Evolutionary conservation across 2,113 vertebrate genomes (phyloP).

Genomic region (Alethe castanea): DNA sequence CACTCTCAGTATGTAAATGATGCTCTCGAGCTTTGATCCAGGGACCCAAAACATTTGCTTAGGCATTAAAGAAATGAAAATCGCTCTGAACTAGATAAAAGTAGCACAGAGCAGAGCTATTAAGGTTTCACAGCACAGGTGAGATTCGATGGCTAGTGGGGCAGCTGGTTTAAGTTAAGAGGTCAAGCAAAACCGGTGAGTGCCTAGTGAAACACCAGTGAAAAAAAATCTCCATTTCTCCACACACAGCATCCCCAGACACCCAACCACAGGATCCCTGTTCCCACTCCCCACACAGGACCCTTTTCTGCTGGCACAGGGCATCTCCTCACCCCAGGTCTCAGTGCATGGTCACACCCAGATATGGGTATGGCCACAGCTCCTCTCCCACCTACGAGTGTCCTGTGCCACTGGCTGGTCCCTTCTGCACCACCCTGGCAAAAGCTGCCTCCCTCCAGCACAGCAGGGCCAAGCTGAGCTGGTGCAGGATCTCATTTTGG

Average conservation of each 20-base stretch:
- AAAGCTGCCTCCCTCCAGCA: background rate
- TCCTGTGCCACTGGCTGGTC: background rate
- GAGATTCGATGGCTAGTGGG: accelerated
- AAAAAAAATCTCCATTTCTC: background rate
- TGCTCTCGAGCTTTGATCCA: background rate
- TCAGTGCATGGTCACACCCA: accelerated
- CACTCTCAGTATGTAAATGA: background rate
- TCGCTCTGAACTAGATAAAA: accelerated
- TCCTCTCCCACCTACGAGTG: background rate
- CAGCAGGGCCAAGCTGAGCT: background rate
- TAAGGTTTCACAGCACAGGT: background rate
- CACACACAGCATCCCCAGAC: background rate
- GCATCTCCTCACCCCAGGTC: background rate
- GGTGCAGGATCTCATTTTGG: background rate
- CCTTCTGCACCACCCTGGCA: background rate
- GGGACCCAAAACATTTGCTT: background rate
- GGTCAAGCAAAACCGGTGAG: background rate
- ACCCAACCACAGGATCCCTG: accelerated
- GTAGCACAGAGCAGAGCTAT: background rate
- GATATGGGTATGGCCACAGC: background rate
- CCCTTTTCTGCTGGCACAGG: background rate
- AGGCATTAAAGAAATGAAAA: background rate
- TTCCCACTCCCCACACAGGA: accelerated
- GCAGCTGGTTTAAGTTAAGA: background rate
- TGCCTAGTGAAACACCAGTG: accelerated